A percentile compares a stretch with the other conserved stretches of the same genome.
Conservation (phyloP, 2,113 vertebrate species). For the Microtus ochrogaster region DNA sequence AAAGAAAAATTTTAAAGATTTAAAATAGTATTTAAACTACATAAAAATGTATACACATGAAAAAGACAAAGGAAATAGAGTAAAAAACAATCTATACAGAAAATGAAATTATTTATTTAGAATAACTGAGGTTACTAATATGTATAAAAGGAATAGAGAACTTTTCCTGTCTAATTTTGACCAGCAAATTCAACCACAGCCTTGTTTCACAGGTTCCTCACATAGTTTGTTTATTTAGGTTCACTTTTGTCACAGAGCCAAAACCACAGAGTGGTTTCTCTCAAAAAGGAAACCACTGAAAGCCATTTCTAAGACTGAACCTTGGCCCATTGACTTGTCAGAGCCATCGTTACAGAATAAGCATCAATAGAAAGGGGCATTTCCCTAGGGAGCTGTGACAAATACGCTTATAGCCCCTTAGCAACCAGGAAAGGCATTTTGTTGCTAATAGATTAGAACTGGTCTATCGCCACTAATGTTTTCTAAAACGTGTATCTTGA, state of each 20-base stretch:
- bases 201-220: conserved; percentile 31
- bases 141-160: background rate
- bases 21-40: conserved; percentile 18
- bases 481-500: background rate
- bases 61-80: conserved; percentile 36
- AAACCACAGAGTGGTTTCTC: background rate
- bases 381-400: conserved; percentile 11
- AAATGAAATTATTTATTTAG: conserved; percentile 51
- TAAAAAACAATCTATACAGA: background rate
- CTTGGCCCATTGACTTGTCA: background rate
- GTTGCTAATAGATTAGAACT: background rate
- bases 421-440: background rate
- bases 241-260: conserved; percentile 49
- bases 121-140: background rate
- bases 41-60: background rate
- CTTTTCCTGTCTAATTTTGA: conserved; percentile 39
- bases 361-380: background rate
- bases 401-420: background rate
- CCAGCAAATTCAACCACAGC: conserved; percentile 24
- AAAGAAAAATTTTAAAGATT: background rate
- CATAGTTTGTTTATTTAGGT: background rate
- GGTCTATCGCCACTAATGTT: background rate
- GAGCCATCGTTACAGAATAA: background rate
- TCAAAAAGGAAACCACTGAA: conserved; percentile 30
- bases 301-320: conserved; percentile 4